A percentile compares a stretch with the other conserved stretches of the same genome.
phyloP scores from a whole-genome alignment of 2,113 vertebrate genomes.

The Hymenochirus boettgeri region DNA sequence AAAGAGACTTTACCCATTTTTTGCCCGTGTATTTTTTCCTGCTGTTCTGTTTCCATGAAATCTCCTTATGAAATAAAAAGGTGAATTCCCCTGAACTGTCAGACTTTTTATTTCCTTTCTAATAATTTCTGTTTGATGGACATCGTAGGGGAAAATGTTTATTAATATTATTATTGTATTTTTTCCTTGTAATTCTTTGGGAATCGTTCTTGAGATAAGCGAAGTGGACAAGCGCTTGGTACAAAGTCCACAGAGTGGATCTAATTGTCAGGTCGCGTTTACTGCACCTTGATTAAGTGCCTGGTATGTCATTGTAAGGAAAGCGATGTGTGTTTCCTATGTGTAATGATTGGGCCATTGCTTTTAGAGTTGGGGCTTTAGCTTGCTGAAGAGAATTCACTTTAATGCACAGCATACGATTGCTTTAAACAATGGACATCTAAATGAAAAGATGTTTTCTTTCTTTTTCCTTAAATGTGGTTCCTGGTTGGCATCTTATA shows the following conservation, averaged over 20 bases:
- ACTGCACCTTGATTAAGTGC: not conserved
- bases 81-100: no score
- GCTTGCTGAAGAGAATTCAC: not conserved
- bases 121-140: no score
- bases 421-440: constrained; percentile 1
- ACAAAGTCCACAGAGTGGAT: not conserved
- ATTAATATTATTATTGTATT: no score
- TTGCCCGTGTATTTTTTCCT: no score
- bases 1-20: no score
- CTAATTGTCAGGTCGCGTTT: not conserved
- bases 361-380: not conserved
- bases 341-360: not conserved
- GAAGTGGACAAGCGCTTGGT: not conserved
- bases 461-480: constrained; percentile 1
- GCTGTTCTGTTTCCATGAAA: no score
- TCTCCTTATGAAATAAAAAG: no score
- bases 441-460: constrained; percentile 3
- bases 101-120: no score
- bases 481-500: not conserved
- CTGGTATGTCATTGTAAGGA: not conserved
- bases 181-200: not conserved
- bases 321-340: not conserved
- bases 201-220: not conserved
- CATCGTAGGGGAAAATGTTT: no score
- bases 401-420: constrained; percentile 2